These are phyloP conservation scores for Mirza zaza DNA, from an alignment of 2,113 vertebrate species.

Conservation along the genomic window DNA sequence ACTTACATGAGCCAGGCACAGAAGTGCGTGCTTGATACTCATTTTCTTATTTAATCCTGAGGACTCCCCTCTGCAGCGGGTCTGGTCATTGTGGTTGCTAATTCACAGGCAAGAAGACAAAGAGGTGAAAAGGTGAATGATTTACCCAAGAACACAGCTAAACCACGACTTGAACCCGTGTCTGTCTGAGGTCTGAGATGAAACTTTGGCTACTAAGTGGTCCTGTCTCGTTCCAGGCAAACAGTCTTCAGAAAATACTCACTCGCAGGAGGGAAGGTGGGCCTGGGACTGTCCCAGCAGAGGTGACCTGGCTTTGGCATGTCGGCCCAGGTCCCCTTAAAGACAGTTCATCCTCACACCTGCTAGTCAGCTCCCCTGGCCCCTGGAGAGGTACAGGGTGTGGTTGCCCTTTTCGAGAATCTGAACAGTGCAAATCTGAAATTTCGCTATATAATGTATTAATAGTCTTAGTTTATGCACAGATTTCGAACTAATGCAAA, in stretches of 20 bases:
- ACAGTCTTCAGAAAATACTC: not conserved
- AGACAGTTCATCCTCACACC: not conserved
- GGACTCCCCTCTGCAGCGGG: not conserved
- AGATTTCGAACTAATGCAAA: slow-evolving; percentile 34
- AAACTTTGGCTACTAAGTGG: not conserved
- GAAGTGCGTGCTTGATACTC: fast-evolving
- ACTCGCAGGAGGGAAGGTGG: no score
- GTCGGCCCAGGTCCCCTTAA: not conserved
- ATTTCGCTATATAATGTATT: not conserved
- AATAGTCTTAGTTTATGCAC: slow-evolving; percentile 11
- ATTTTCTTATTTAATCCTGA: not conserved
- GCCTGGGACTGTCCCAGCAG: fast-evolving
- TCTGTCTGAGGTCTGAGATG: not conserved
- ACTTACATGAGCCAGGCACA: not conserved
- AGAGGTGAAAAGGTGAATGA: not conserved
- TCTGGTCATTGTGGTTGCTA: fast-evolving
- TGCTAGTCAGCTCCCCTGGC: fast-evolving
- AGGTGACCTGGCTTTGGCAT: no score
- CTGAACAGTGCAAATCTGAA: not conserved
- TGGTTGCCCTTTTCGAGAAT: not conserved
- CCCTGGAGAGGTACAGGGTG: not conserved
- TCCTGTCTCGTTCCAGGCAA: not conserved
- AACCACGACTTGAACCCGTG: not conserved
- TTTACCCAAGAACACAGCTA: not conserved
- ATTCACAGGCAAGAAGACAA: not conserved